A percentile compares a stretch with the other conserved stretches of the same genome.
Evolutionary conservation across 2,888 invertebrate genomes (phyloP).

Genomic region (Trichopria drosophilae): DNA sequence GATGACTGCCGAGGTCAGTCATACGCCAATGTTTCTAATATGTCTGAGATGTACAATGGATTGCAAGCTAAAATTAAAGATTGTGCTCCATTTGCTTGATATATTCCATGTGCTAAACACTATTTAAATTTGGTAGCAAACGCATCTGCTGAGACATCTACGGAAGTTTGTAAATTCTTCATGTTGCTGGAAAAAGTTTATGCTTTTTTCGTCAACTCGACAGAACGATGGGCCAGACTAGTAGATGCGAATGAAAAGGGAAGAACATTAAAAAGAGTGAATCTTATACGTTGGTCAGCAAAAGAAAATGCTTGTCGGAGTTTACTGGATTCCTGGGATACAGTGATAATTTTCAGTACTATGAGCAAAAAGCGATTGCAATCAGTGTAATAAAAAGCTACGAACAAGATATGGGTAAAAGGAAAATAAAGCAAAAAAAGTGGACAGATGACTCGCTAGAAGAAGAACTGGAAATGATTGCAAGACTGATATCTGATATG

Average conservation of each 20-base stretch:
- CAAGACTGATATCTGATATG: constrained; percentile 22
- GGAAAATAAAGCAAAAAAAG: no score
- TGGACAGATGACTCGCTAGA: no score
- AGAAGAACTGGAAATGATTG: no score
- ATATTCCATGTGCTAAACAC: constrained; percentile 38
- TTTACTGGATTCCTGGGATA: constrained; percentile 31
- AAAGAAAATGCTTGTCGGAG: constrained; percentile 38
- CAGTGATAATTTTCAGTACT: constrained; percentile 33
- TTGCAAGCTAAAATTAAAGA: constrained; percentile 42
- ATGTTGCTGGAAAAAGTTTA: constrained; percentile 39
- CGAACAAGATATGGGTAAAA: no score
- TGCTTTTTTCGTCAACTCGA: constrained; percentile 39
- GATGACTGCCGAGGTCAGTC: constrained; percentile 41
- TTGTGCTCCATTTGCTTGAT: constrained; percentile 37
- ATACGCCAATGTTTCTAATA: constrained; percentile 42
- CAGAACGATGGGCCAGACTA: constrained; percentile 38
- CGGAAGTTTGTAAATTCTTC: constrained; percentile 40
- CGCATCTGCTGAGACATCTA: constrained; percentile 34
- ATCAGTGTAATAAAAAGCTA: constrained; percentile 31
- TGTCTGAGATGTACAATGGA: constrained; percentile 38
- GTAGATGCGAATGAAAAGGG: constrained; percentile 34
- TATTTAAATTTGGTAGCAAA: constrained; percentile 42
- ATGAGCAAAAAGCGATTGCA: constrained; percentile 23
- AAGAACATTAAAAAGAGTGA: constrained; percentile 39
- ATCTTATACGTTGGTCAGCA: constrained; percentile 45